Base-by-base conservation (phyloP, 92 coral and sea anemone genomes). In the Siderastrea radians region DNA sequence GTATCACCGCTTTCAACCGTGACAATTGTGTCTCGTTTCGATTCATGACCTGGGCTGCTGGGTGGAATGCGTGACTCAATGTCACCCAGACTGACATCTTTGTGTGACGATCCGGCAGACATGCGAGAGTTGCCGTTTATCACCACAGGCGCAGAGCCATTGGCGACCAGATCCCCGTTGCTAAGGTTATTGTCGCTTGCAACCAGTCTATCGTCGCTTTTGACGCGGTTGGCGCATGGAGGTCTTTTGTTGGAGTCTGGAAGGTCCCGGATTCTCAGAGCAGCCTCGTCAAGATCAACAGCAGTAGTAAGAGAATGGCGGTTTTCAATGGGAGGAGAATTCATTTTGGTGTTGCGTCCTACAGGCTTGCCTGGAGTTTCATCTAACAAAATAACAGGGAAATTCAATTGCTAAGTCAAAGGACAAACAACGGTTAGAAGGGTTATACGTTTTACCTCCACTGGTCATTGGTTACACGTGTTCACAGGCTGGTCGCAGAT, bases 61-160 rank as follows among this genome's bases (percentile, higher is more conserved):
- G 96, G 82, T 17, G 98, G 96, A 88, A 95, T 95, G 89, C 96
- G 98, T 50, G 98, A 95, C 65, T 95, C 98, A 59, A 91, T 95
- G 89, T 95, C 98, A 60, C 98, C 96, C 12, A 95, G 89, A 85
- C 98, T 95, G 50, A 95, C 83, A 59, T 95, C 98, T 86, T 95
- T 95, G 76, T 90, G 94, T 59, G 98, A 95, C 14, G 98, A 93
- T 73, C 98, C 88, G 11, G 96, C 95, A 44, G 98, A 95, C 53
- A 93, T 92, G 81, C 97, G 96, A n/a, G 99, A 98, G 77, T 98
- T 98, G 13, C 99, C 99, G 61, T 98, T 98, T 14, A 95, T 94
- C 43, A 96, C 95, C 51, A 96, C 92, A 6, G 94, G 96, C 9
- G 98, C 98, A 12, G 96, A 91, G 59, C 97, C 98, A 75, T 95